Conservation (phyloP, 2,113 vertebrate genomes). For the Cyanoderma ruficeps region DNA sequence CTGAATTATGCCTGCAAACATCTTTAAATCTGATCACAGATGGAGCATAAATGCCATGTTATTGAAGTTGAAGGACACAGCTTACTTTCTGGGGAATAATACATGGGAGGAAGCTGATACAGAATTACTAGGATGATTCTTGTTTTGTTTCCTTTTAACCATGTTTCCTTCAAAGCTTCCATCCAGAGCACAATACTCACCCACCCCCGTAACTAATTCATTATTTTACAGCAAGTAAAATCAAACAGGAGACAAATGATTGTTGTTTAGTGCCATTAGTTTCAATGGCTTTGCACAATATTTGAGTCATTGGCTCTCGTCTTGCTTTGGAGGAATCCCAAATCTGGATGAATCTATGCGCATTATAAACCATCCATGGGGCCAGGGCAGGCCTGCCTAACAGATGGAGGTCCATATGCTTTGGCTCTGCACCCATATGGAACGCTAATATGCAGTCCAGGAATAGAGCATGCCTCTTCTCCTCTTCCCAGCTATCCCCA, state of each 20-base stretch:
- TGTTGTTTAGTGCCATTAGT: conserved; percentile 75
- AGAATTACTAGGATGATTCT: conserved; percentile 14
- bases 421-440: conserved; percentile 71
- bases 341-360: conserved; percentile 66
- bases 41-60: conserved; percentile 48
- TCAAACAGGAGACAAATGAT: conserved; percentile 73
- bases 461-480: conserved; percentile 62
- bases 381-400: conserved; percentile 66
- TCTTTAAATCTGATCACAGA: conserved; percentile 57
- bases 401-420: conserved; percentile 79
- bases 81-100: conserved; percentile 51
- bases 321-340: conserved; percentile 75
- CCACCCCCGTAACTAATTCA: conserved; percentile 64
- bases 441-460: conserved; percentile 57
- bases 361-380: conserved; percentile 72
- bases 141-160: conserved; percentile 46
- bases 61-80: conserved; percentile 50
- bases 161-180: conserved; percentile 57
- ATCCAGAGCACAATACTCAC: conserved; percentile 33
- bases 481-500: conserved; percentile 24
- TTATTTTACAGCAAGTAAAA: conserved; percentile 72
- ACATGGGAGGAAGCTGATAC: conserved; percentile 25
- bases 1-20: background rate
- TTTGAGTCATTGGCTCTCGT: conserved; percentile 74
- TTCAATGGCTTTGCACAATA: conserved; percentile 77